These are phyloP conservation scores for Melanocharis versteri DNA, from an alignment of 2,113 vertebrate species.

Conservation along the genomic window DNA sequence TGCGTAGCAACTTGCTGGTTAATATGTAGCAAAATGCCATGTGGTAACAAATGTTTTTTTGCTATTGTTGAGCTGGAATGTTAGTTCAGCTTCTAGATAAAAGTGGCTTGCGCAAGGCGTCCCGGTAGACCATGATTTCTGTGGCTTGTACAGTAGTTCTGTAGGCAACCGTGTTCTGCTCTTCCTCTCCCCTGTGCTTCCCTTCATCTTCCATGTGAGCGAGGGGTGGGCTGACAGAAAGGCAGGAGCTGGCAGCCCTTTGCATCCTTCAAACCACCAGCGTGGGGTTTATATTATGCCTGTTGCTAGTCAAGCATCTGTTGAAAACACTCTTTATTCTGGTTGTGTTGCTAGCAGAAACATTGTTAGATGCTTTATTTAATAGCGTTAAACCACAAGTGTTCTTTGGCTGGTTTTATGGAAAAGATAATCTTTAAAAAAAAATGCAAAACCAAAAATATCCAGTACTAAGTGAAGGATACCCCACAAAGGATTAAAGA, in stretches of 20 bases:
- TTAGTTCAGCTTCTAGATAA: slow-evolving; percentile 69
- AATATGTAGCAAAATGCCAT: slow-evolving; percentile 59
- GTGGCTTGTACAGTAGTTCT: slow-evolving; percentile 44
- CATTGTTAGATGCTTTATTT: not conserved
- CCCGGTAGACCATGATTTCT: slow-evolving; percentile 10
- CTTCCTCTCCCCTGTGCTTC: slow-evolving; percentile 5
- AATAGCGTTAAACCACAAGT: not conserved
- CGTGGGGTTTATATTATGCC: not conserved
- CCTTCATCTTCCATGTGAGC: not conserved
- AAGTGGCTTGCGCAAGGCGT: slow-evolving; percentile 44
- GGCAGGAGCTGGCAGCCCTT: not conserved
- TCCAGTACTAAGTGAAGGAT: not conserved
- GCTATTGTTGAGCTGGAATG: slow-evolving; percentile 61
- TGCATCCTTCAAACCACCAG: not conserved
- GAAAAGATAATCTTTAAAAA: not conserved
- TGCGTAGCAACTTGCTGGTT: slow-evolving; percentile 62
- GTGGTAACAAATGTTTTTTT: slow-evolving; percentile 46
- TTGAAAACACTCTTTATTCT: slow-evolving; percentile 7
- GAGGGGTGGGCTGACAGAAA: not conserved
- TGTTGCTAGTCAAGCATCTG: not conserved
- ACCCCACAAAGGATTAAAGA: not conserved
- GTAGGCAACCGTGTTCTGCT: slow-evolving; percentile 4
- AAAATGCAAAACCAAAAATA: not conserved
- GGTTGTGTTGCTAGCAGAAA: slow-evolving; percentile 1
- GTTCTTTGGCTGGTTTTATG: slow-evolving; percentile 47